Evolutionary conservation across 2,113 vertebrate species (phyloP), one percentile per base, ranked within the genome.

Genomic region (Tautogolabrus adspersus): DNA sequence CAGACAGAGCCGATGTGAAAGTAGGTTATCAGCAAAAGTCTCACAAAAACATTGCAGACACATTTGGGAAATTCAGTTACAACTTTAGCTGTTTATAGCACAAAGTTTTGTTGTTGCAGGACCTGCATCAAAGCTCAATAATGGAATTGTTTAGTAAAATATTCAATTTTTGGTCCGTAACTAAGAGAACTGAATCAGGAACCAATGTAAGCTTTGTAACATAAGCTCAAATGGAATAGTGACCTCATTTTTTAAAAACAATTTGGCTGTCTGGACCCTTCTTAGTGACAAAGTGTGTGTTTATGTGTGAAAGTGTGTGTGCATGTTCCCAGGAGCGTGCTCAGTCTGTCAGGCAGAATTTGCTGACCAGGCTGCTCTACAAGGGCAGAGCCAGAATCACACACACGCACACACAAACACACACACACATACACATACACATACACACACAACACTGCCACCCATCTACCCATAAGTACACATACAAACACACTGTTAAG

Each of bases 331-430:
- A 77, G 64, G 80, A 81, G 77, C 15, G 26, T 83, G 75, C 74
- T 88, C 75, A 74, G 77, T 85, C 75, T 87, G 82, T 86, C 86
- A 88, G 57, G 56, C 62, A 72, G 60, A 83, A 85, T 87, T 88
- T 88, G 87, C 88, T 93, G 88, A 93, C 77, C 74, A 82, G 61
- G 81, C 77, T 3, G 30, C 57, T 80, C 40, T 74, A 30, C 87
- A 93, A 92, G 90, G 91, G 83, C 87, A 88, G 65, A 83, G 65
- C 19, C 18, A 81, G 55, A 60, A 56, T 71, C 57, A 44, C 56
- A 51, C 56, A 57, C 26, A 56, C 38, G n/a, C 38, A 40, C 38
- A 40, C 38, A 40, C 38, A 8, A 9, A 11, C 40, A 40, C 38
- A 40, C 40, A 42, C 40, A 42, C 40, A 73, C 60, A 44, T 52